A percentile compares a stretch with the other conserved stretches of the same genome.
phyloP scores from a whole-genome alignment of 2,888 invertebrate genomes.

The Gortyna flavago region DNA sequence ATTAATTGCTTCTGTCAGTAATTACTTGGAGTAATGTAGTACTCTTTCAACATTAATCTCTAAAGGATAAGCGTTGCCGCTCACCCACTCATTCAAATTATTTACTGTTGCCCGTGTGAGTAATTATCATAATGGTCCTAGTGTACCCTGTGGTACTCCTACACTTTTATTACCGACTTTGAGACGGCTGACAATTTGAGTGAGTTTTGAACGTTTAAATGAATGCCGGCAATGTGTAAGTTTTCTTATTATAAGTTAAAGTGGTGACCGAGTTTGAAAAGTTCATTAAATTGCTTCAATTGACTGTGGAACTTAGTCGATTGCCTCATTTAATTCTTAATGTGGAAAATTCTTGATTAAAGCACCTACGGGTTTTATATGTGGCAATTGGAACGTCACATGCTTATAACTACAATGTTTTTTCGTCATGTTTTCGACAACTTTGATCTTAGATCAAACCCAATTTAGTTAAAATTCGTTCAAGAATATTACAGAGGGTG shows the following conservation, averaged over 20 bases:
- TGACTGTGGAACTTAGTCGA: constrained; percentile 53
- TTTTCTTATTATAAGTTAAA: constrained; percentile 67
- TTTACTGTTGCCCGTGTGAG: constrained; percentile 58
- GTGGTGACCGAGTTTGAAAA: constrained; percentile 59
- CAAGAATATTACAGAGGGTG: background rate
- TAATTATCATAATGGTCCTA: constrained; percentile 64
- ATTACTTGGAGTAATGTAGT: constrained; percentile 71
- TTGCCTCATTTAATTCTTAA: constrained; percentile 51
- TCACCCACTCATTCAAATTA: constrained; percentile 66
- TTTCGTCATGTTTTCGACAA: background rate
- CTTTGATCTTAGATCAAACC: constrained; percentile 12
- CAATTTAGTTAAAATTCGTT: background rate
- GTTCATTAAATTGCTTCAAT: constrained; percentile 63
- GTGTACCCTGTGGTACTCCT: constrained; percentile 47
- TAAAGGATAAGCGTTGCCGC: constrained; percentile 67
- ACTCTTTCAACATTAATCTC: constrained; percentile 72
- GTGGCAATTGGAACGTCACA: background rate
- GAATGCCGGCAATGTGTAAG: constrained; percentile 56
- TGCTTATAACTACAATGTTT: background rate
- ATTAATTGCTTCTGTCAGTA: constrained; percentile 72
- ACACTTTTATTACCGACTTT: constrained; percentile 41
- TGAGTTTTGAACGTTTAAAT: constrained; percentile 48
- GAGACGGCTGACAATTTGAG: constrained; percentile 43
- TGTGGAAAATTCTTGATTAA: constrained; percentile 33
- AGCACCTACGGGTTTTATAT: background rate